phyloP scores from a whole-genome alignment of 2,113 vertebrate species.

The Ondatra zibethicus region DNA sequence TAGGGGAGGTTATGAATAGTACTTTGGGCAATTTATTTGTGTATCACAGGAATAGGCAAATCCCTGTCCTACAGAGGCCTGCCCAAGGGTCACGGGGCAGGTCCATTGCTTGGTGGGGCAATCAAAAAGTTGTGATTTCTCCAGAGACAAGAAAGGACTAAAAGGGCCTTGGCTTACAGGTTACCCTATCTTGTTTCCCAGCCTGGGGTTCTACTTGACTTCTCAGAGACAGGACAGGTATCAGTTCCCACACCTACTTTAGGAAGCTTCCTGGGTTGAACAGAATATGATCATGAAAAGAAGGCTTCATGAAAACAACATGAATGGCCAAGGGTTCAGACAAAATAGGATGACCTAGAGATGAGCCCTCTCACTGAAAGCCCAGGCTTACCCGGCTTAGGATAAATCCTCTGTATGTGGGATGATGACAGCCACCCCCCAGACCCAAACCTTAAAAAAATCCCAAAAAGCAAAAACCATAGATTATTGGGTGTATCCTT shows the following conservation, averaged over 20 bases:
- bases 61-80: not conserved
- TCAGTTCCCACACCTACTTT: not conserved
- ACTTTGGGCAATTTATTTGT: not conserved
- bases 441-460: not conserved
- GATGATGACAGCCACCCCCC: not conserved
- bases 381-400: not conserved
- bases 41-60: not conserved
- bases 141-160: not conserved
- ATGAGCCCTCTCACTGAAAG: not conserved
- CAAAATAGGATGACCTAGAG: not conserved
- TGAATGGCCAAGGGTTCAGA: not conserved
- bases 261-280: not conserved
- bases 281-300: not conserved
- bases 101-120: not conserved
- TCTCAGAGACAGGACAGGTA: not conserved
- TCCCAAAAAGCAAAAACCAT: no score
- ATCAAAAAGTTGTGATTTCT: not conserved
- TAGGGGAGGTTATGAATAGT: not conserved
- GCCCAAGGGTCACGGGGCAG: not conserved
- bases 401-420: constrained; percentile 61
- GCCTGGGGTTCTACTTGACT: not conserved
- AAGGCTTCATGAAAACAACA: not conserved
- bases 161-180: not conserved
- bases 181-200: not conserved
- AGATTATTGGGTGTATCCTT: constrained; percentile 20